Evolutionary conservation across 2,113 vertebrate species (phyloP).

Genomic region (Sinocyclocheilus anshuiensis): DNA sequence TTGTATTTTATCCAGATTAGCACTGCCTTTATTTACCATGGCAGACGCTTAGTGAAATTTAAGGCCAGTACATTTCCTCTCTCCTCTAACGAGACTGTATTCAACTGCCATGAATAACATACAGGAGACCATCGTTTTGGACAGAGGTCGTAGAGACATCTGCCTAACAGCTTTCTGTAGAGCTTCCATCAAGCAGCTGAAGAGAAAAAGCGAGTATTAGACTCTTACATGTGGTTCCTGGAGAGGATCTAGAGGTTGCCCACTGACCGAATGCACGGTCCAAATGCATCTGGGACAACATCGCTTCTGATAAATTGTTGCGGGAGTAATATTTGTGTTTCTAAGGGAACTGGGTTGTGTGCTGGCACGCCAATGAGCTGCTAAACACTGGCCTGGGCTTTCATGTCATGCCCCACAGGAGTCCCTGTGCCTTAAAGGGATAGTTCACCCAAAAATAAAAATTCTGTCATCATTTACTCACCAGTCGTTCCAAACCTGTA

Average conservation of each 20-base stretch:
- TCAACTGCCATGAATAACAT: constrained; percentile 70
- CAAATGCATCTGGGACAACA: constrained; percentile 26
- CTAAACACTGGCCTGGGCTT: constrained; percentile 34
- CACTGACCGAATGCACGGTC: constrained; percentile 14
- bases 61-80: constrained; percentile 54
- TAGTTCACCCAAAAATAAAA: too few relatives aligned
- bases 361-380: constrained; percentile 7
- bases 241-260: constrained; percentile 35
- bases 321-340: constrained; percentile 32
- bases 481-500: too few relatives aligned
- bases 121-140: constrained; percentile 69
- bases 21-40: constrained; percentile 45
- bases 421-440: neutral
- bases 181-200: constrained; percentile 51
- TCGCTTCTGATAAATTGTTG: constrained; percentile 12
- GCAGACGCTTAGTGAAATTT: constrained; percentile 58
- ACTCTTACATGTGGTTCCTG: constrained; percentile 26
- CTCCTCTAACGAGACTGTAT: constrained; percentile 58
- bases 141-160: constrained; percentile 69
- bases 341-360: constrained; percentile 16
- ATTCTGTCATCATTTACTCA: too few relatives aligned
- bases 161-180: constrained; percentile 75
- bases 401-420: constrained; percentile 33
- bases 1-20: neutral
- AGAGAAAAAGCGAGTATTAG: neutral